Base-by-base conservation (phyloP, 2,888 invertebrate genomes). In the Emmelina monodactyla region DNA sequence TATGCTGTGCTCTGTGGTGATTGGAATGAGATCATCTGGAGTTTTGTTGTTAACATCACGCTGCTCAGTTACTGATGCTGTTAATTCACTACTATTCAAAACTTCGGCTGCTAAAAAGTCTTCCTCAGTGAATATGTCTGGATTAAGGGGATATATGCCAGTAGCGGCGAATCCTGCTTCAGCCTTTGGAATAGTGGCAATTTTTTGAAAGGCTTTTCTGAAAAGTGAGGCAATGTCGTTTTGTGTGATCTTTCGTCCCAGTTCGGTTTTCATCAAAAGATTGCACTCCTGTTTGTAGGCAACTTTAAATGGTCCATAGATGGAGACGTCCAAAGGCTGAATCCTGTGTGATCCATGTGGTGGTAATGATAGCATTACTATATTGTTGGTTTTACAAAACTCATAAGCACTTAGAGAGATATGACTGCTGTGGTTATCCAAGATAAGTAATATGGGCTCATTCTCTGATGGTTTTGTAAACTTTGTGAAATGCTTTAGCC, bases 381-480 rank as follows among this genome's bases (percentile, higher is more conserved):
- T 35, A 37, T 42, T 12, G 31, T 46, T 45, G 30, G 22, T 2
- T 29, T 42, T 44, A 32, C 47, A 48, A 37, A 36, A 43, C 7
- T 45, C 39, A 34, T 44, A 44, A 29, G 34, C 29, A 7, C 7
- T 14, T 29, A 47, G 34, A 37, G 43, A 45, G 37, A 43, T 47
- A 35, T 50, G 46, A 35, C 47, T 48, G 14, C 31, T 34, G 33
- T 53, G 50, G 34, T 51, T 50, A 29, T 55, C 52, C 19, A 50
- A 25, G 30, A 53, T 45, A 31, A 54, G 35, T 3, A 53, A 39
- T 14, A 51, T 41, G 16, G 35, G 32, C 15, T 39, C 33, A 7
- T 38, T 36, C 12, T 19, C 19, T 9, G 19, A 19, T 6, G 19
- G 19, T 19, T 19, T 19, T 6, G 19, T 19, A 6, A 15, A 51